These are phyloP conservation scores for Cyaniris semiargus DNA, from an alignment of 2,888 invertebrate genomes.

Conservation along the genomic window DNA sequence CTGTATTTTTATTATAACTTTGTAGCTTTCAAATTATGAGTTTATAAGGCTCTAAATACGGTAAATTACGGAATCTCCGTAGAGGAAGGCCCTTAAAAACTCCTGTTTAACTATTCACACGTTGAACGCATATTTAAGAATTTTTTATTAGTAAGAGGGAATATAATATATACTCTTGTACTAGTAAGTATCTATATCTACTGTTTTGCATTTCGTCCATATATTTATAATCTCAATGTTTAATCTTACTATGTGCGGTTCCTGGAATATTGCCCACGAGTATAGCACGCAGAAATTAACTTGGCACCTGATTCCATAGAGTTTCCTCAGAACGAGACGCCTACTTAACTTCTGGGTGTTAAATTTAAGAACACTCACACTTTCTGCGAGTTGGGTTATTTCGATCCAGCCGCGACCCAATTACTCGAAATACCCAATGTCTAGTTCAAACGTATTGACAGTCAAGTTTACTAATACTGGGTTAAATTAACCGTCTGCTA, in stretches of 20 bases:
- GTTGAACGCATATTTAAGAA: no score
- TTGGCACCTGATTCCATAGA: background rate
- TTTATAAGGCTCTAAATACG: no score
- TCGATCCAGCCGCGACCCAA: slow-evolving; percentile 52
- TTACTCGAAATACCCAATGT: slow-evolving; percentile 63
- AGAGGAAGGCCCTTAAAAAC: no score
- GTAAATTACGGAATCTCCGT: no score
- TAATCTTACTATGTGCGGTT: slow-evolving; percentile 16
- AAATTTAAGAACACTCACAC: slow-evolving; percentile 41
- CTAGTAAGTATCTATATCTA: no score
- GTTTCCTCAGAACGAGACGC: background rate
- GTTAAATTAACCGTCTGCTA: background rate
- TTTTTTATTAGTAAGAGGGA: no score
- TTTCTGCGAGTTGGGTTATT: slow-evolving; percentile 50
- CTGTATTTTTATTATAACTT: no score
- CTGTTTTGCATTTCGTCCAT: background rate
- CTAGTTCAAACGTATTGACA: slow-evolving; percentile 62
- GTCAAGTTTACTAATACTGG: slow-evolving; percentile 24
- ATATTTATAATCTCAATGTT: background rate
- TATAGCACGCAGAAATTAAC: slow-evolving; percentile 16
- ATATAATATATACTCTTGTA: no score
- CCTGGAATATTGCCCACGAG: slow-evolving; percentile 61
- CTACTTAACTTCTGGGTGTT: background rate
- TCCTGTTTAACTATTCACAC: no score
- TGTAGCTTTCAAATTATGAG: no score